Percentiles rank a stretch among this genome's conserved stretches.
Evolutionary conservation across 2,888 invertebrate species (phyloP).

Genomic region (Arctia plantaginis): DNA sequence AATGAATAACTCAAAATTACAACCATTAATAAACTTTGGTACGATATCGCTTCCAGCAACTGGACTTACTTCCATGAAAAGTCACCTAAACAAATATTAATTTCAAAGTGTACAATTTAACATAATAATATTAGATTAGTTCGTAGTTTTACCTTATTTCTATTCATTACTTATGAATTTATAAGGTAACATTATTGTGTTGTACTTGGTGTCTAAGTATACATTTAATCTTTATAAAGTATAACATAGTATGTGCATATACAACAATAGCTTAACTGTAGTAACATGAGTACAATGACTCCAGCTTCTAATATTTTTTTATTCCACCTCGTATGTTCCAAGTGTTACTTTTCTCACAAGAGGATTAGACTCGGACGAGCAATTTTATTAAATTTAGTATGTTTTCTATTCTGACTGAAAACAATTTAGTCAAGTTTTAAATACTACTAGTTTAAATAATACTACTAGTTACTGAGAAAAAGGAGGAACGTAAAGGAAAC

Average conservation of each 20-base stretch:
- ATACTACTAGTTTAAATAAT: too few species aligned
- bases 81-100: too few species aligned
- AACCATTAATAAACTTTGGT: too few species aligned
- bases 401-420: background rate
- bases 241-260: background rate
- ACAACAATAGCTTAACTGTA: background rate
- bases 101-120: background rate
- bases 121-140: background rate
- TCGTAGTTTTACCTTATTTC: background rate
- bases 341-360: background rate
- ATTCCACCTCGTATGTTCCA: background rate
- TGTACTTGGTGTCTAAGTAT: background rate
- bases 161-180: background rate
- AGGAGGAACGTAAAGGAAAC: too few species aligned
- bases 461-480: background rate
- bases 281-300: background rate
- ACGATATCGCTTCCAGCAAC: too few species aligned
- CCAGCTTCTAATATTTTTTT: background rate
- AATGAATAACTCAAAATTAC: too few species aligned
- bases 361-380: background rate
- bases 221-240: background rate
- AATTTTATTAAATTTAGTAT: background rate
- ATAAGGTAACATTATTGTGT: background rate
- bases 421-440: background rate
- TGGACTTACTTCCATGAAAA: too few species aligned